phyloP scores from a whole-genome alignment of 2,797 vertebrate species.

The Pachyuromys duprasi region DNA sequence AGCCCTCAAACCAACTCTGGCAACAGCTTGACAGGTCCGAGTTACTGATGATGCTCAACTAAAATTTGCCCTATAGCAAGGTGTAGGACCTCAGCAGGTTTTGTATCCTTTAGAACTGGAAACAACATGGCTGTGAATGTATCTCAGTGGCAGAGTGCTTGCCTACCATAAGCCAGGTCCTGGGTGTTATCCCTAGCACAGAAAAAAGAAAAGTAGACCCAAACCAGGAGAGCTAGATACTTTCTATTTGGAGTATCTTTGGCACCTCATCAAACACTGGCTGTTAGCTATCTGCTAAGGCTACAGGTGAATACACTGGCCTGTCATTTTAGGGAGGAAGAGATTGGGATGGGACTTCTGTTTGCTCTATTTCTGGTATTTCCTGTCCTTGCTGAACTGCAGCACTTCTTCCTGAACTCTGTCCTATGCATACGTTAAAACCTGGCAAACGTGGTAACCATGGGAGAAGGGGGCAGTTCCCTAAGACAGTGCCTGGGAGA shows the following conservation, averaged over 20 bases:
- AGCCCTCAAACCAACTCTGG: neutral
- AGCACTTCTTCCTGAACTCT: neutral
- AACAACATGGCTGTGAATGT: neutral
- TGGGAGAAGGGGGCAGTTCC: neutral
- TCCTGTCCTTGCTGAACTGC: neutral
- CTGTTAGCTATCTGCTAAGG: neutral
- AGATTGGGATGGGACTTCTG: constrained; percentile 45
- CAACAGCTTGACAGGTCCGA: neutral
- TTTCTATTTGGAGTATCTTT: neutral
- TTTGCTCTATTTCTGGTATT: constrained; percentile 19
- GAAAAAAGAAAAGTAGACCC: neutral
- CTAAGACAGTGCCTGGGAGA: neutral
- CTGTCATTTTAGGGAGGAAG: constrained; percentile 8
- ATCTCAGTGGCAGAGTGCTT: neutral
- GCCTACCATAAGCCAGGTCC: neutral
- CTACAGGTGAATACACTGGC: neutral
- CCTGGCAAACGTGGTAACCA: neutral
- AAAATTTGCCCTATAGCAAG: neutral
- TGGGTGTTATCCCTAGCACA: neutral
- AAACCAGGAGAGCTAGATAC: neutral
- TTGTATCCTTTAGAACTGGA: constrained; percentile 30
- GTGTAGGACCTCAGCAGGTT: neutral
- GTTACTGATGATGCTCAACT: neutral
- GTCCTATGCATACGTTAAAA: neutral
- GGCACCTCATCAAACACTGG: neutral